Base-by-base conservation (phyloP, 2,888 invertebrate species). In the Coenonympha arcania region DNA sequence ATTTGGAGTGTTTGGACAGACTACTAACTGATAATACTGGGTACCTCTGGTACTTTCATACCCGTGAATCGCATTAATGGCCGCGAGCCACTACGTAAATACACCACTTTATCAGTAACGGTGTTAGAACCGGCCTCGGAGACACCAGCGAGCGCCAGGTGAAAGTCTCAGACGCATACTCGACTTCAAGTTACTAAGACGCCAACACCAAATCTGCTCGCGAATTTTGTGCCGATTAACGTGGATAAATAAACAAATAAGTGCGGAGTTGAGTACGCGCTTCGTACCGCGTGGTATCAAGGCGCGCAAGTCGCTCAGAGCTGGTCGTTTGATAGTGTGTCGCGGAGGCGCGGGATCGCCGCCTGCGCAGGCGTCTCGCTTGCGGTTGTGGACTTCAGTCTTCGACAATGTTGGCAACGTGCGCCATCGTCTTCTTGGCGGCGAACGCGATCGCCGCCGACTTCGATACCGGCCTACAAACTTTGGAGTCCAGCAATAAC, bases 111-210 rank as follows among this genome's bases (percentile, higher is more conserved):
- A 82, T 80, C 80, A 75, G 71, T 76, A 82, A 77, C 80, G 77
- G 80, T 79, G 76, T 69, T 68, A 69, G 71, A 74, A 74, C 76
- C 75, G 79, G 78, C 79, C 76, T 68, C 71, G 63, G 56, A 70
- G 74, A 67, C 74, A 72, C 68, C 69, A 68, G 60, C 71, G 64
- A 70, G 68, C 69, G 73, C 59, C 70, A 62, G 74, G 83, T 84
- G 85, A 86, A 85, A 86, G 85, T 83, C 72, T 65, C 80, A 85
- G 82, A 83, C 80, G 79, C 72, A 74, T 68, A 70, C 64, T 62
- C 63, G 66, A 67, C 70, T 63, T 71, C 76, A 68, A 73, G 69
- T 67, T 64, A 74, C 64, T 62, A 73, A 72, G 74, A 74, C 82
- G 84, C 65, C 58, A 60, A 53, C 58, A 61, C 55, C 57, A 50